A percentile compares a stretch with the other conserved stretches of the same genome.
Conservation (phyloP, 1,140 invertebrate species). For the Camponotus pennsylvanicus region DNA sequence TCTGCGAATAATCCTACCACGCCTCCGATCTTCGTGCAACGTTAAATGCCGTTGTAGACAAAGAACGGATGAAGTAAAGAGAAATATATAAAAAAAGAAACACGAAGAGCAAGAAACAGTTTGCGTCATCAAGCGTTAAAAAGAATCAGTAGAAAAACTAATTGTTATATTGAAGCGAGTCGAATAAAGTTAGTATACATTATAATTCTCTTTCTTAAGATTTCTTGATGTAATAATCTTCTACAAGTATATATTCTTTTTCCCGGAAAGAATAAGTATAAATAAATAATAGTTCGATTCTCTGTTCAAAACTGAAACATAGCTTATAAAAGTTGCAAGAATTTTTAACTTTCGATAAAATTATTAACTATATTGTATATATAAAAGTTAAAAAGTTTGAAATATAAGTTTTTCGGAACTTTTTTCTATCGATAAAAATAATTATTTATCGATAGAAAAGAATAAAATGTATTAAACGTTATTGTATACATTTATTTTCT, state of each 20-base stretch:
- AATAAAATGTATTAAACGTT: constrained; percentile 25
- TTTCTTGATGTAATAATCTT: neutral
- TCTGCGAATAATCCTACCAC: constrained; percentile 79
- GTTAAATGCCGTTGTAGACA: constrained; percentile 71
- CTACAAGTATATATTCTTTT: neutral
- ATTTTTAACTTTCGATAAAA: constrained; percentile 40
- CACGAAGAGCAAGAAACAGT: constrained; percentile 3
- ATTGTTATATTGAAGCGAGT: constrained; percentile 10
- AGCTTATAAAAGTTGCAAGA: constrained; percentile 8
- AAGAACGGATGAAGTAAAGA: constrained; percentile 54
- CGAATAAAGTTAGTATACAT: neutral
- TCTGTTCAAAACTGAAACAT: constrained; percentile 4
- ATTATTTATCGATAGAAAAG: neutral
- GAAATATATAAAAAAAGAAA: constrained; percentile 54
- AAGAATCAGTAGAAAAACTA: neutral
- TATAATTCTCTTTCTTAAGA: neutral
- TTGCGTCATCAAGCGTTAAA: constrained; percentile 34
- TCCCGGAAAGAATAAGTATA: neutral
- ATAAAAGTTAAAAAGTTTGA: constrained; percentile 21
- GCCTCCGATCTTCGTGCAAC: constrained; percentile 76
- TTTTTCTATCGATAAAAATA: constrained; percentile 16
- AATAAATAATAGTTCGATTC: constrained; percentile 10
- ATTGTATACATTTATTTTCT: constrained; percentile 3
- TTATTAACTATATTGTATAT: constrained; percentile 22
- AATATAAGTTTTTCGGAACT: constrained; percentile 8